These are phyloP conservation scores for Dasyornis broadbenti DNA, from an alignment of 2,113 vertebrate species.

Conservation along the genomic window DNA sequence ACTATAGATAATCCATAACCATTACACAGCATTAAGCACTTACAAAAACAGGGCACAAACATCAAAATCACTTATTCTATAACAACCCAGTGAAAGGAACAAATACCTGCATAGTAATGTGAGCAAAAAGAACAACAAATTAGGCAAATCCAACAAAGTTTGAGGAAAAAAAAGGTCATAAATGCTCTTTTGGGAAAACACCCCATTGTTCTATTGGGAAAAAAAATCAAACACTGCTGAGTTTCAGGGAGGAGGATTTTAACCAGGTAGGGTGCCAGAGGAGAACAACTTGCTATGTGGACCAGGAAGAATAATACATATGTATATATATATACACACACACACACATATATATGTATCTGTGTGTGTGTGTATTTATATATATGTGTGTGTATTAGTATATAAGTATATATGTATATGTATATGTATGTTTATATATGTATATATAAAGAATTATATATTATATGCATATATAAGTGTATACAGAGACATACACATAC, in stretches of 20 bases:
- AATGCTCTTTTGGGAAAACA: background rate
- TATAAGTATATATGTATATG: fast-evolving
- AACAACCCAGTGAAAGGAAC: background rate
- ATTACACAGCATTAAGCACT: background rate
- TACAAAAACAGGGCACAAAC: background rate
- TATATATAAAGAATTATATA: background rate
- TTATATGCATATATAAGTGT: too few species aligned
- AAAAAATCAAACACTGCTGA: background rate
- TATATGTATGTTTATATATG: background rate
- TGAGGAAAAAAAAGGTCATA: background rate
- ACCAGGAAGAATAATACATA: background rate
- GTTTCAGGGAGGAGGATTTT: background rate
- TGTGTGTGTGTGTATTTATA: background rate
- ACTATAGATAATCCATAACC: background rate
- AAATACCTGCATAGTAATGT: background rate
- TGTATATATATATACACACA: background rate
- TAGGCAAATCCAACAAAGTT: background rate
- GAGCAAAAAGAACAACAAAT: background rate
- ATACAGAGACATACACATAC: fast-evolving
- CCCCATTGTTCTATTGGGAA: background rate
- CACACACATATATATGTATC: too few species aligned
- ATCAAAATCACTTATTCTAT: background rate
- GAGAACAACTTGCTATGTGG: background rate
- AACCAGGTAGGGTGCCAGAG: background rate
- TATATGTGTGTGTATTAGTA: fast-evolving